phyloP scores from a whole-genome alignment of 2,888 invertebrate genomes.

The Dasysyrphus tricinctus region DNA sequence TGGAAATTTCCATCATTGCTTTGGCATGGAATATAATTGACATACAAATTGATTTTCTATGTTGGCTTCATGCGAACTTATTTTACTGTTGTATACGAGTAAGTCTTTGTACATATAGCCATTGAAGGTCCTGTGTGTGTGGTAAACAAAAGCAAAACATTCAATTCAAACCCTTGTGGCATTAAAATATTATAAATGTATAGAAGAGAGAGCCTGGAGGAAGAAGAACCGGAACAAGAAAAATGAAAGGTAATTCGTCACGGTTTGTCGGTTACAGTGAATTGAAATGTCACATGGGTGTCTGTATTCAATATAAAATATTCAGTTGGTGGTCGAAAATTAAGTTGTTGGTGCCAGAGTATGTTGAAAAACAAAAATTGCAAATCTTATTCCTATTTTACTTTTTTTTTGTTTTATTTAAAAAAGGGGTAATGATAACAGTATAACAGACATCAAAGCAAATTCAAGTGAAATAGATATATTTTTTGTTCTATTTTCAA shows the following conservation, averaged over 20 bases:
- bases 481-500: conserved; percentile 14
- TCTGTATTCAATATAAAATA: conserved; percentile 8
- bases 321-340: conserved; percentile 57
- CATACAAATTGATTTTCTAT: conserved; percentile 75
- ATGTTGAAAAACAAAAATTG: conserved; percentile 13
- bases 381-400: neutral
- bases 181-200: conserved; percentile 21
- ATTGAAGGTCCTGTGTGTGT: conserved; percentile 55
- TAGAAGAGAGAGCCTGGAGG: neutral
- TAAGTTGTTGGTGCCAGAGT: conserved; percentile 29
- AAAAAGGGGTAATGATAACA: conserved; percentile 20
- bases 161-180: conserved; percentile 31
- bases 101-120: conserved; percentile 15
- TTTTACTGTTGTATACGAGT: conserved; percentile 41
- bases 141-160: conserved; percentile 57
- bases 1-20: conserved; percentile 67
- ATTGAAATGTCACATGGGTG: conserved; percentile 69
- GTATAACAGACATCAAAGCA: conserved; percentile 43
- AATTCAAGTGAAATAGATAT: conserved; percentile 51
- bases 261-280: conserved; percentile 69
- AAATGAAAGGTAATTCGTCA: conserved; percentile 69
- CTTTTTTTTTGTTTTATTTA: neutral
- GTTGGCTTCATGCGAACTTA: conserved; percentile 68
- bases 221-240: conserved; percentile 56
- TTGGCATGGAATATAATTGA: conserved; percentile 73